Percentiles rank a stretch among this genome's conserved stretches.
Evolutionary conservation across 1,140 invertebrate species (phyloP).

Genomic region (Oscheius sp.): DNA sequence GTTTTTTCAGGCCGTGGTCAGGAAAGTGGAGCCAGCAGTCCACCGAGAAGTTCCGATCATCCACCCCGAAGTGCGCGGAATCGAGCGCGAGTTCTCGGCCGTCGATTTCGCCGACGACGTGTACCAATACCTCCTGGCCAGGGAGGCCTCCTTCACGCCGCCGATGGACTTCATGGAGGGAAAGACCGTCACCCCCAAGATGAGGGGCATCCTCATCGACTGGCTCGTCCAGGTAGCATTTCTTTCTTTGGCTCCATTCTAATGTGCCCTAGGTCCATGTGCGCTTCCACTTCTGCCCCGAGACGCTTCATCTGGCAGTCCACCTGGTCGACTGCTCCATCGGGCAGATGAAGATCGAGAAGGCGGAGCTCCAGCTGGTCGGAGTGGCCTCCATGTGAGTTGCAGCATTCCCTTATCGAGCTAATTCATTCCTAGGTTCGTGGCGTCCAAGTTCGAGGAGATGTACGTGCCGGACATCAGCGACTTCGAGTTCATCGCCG

Average conservation of each 20-base stretch:
- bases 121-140: constrained; percentile 15
- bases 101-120: constrained; percentile 2
- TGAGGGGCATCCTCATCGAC: constrained; percentile 33
- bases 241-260: background rate
- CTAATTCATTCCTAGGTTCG: background rate
- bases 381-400: constrained; percentile 29
- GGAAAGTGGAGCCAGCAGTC: no score
- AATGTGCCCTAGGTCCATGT: constrained; percentile 25
- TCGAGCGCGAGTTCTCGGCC: background rate
- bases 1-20: no score
- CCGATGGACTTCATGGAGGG: background rate
- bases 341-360: background rate
- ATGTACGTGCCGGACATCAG: constrained; percentile 27
- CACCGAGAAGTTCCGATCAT: no score
- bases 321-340: constrained; percentile 24
- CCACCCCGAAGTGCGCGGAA: background rate
- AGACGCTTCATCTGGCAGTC: constrained; percentile 34
- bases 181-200: constrained; percentile 14
- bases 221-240: constrained; percentile 36
- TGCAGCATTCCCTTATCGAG: background rate
- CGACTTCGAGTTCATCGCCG: constrained; percentile 38
- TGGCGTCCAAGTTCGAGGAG: constrained; percentile 35
- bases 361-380: constrained; percentile 32
- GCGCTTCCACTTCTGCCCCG: constrained; percentile 29
- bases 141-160: constrained; percentile 9